A percentile compares a stretch with the other conserved stretches of the same genome.
Evolutionary conservation across 2,888 invertebrate species (phyloP).

Genomic region (Phyto melanocephala): DNA sequence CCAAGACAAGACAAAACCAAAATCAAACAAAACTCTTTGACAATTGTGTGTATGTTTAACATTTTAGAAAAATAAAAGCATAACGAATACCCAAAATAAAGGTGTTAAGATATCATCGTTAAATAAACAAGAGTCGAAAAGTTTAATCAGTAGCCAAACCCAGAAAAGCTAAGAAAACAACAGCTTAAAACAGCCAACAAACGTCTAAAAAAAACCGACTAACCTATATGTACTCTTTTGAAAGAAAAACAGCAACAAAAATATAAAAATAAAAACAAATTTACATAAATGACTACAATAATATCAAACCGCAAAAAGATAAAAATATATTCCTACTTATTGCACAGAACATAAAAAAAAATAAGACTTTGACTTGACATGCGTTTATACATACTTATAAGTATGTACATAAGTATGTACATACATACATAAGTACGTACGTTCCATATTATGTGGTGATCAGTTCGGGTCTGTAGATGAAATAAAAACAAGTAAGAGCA

Average conservation of each 20-base stretch:
- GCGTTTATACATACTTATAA: not conserved
- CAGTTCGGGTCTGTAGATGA: slow-evolving; percentile 40
- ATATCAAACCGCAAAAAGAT: slow-evolving; percentile 47
- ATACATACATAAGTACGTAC: not conserved
- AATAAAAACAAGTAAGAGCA: too few relatives aligned
- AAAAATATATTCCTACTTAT: too few relatives aligned
- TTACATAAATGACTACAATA: slow-evolving; percentile 51
- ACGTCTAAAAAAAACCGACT: slow-evolving; percentile 20
- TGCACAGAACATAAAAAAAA: slow-evolving; percentile 18
- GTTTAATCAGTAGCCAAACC: slow-evolving; percentile 66
- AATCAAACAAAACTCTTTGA: slow-evolving; percentile 42
- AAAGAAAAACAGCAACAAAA: slow-evolving; percentile 11
- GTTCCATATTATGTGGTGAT: slow-evolving; percentile 26
- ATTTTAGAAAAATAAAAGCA: not conserved
- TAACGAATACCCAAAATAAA: slow-evolving; percentile 34
- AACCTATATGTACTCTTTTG: slow-evolving; percentile 56
- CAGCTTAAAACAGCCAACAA: slow-evolving; percentile 33
- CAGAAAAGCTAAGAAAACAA: slow-evolving; percentile 56
- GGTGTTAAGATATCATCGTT: slow-evolving; percentile 65
- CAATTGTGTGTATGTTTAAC: slow-evolving; percentile 23
- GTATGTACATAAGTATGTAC: not conserved
- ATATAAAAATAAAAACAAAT: slow-evolving; percentile 31
- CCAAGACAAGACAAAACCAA: slow-evolving; percentile 32
- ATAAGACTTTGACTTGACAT: slow-evolving; percentile 46
- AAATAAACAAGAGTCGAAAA: slow-evolving; percentile 58